Conservation (phyloP, 2,797 vertebrate species). For the Sebastes hubbsi region DNA sequence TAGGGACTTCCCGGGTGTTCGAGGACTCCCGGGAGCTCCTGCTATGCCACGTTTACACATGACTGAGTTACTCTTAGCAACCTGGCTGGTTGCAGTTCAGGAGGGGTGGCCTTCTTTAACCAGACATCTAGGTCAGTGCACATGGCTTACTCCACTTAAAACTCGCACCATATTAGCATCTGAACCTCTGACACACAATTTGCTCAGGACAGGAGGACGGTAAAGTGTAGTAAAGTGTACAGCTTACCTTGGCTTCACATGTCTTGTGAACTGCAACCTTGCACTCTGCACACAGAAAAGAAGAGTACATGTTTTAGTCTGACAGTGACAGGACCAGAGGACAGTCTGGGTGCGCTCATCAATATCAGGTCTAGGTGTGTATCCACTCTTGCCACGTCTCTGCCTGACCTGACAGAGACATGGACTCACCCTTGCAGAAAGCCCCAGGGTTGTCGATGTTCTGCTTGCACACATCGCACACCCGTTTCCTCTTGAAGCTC, state of each 20-base stretch:
- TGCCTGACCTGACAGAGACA: slow-evolving; percentile 9
- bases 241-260: slow-evolving; percentile 88
- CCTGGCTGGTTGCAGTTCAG: slow-evolving; percentile 41
- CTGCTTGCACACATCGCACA: slow-evolving; percentile 85
- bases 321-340: slow-evolving; percentile 4
- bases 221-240: neutral
- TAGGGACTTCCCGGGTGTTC: neutral
- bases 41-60: slow-evolving; percentile 28
- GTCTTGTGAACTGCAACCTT: slow-evolving; percentile 86
- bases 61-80: slow-evolving; percentile 54
- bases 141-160: slow-evolving; percentile 54
- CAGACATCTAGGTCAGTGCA: slow-evolving; percentile 74
- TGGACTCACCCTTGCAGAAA: slow-evolving; percentile 86
- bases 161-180: slow-evolving; percentile 31
- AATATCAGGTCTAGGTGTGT: slow-evolving; percentile 1
- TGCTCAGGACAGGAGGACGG: neutral
- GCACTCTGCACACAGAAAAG: slow-evolving; percentile 81
- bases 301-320: slow-evolving; percentile 21
- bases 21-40: slow-evolving; percentile 1
- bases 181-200: slow-evolving; percentile 15
- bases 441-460: slow-evolving; percentile 80
- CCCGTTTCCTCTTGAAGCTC: slow-evolving; percentile 83
- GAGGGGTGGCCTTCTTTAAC: slow-evolving; percentile 31
- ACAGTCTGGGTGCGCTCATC: slow-evolving; percentile 7
- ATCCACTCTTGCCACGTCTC: neutral